Conservation (phyloP, 2,888 invertebrate species). For the Cremastinae sp. region DNA sequence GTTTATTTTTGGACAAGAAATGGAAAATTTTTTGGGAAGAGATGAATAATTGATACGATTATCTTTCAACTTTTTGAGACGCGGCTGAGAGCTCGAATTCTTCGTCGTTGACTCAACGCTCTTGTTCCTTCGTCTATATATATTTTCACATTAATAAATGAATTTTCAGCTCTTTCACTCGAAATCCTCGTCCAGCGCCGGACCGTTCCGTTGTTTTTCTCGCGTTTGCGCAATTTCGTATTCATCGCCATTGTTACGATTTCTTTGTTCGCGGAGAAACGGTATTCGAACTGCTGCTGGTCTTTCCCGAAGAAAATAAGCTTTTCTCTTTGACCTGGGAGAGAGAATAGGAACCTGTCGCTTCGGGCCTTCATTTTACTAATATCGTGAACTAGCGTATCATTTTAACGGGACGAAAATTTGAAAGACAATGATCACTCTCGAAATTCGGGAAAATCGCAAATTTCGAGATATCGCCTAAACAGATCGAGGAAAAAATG, state of each 20-base stretch:
- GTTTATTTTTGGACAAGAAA: neutral
- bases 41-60: conserved; percentile 47
- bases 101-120: conserved; percentile 13
- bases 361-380: conserved; percentile 26
- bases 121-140: conserved; percentile 6
- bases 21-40: neutral
- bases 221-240: conserved; percentile 42
- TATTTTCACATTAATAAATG: conserved; percentile 29
- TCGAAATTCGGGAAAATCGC: too few species aligned
- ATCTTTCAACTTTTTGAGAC: conserved; percentile 16
- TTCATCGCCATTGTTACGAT: conserved; percentile 32
- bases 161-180: conserved; percentile 8
- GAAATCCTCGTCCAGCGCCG: neutral
- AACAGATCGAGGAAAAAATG: too few species aligned
- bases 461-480: too few species aligned
- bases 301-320: conserved; percentile 36
- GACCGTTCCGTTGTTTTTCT: conserved; percentile 6
- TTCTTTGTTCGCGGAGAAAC: conserved; percentile 42
- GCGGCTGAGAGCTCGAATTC: conserved; percentile 30
- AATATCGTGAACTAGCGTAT: conserved; percentile 18
- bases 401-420: conserved; percentile 25
- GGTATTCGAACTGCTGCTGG: conserved; percentile 41
- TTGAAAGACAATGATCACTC: neutral
- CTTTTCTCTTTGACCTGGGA: conserved; percentile 41
- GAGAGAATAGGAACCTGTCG: conserved; percentile 26